A percentile compares a stretch with the other conserved stretches of the same genome.
Conservation (phyloP, 1,140 invertebrate species). For the Oncopeltus fasciatus region DNA sequence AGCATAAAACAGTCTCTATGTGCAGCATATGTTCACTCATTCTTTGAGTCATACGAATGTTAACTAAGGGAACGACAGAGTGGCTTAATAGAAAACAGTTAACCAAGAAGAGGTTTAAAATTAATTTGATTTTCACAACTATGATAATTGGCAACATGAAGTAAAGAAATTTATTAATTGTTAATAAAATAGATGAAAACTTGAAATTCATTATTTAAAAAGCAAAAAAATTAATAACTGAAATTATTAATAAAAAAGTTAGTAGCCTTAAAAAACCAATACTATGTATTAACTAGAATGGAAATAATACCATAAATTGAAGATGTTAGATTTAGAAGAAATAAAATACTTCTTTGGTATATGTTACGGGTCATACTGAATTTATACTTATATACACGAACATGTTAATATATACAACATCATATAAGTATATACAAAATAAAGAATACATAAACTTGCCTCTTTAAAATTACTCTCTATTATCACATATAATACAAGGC, state of each 20-base stretch:
- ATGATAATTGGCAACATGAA: no score
- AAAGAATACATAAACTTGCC: constrained; percentile 4
- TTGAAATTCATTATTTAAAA: no score
- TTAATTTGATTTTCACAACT: no score
- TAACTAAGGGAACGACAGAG: background rate
- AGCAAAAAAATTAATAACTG: no score
- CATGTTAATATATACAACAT: background rate
- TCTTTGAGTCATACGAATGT: no score
- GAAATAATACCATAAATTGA: background rate
- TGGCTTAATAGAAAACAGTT: background rate
- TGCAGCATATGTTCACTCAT: no score
- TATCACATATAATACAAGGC: constrained; percentile 6
- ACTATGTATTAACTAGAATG: background rate
- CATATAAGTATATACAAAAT: background rate
- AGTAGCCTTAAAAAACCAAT: background rate
- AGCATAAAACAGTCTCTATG: no score
- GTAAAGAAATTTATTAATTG: no score
- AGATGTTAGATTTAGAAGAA: no score
- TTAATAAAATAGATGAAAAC: no score
- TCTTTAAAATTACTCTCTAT: background rate
- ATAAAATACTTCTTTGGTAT: constrained; percentile 7
- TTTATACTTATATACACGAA: background rate
- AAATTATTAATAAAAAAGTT: no score
- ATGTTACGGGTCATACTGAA: background rate
- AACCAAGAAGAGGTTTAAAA: no score